A percentile compares a stretch with the other conserved stretches of the same genome.
phyloP scores from a whole-genome alignment of 2,888 invertebrate genomes.

The Eledone cirrhosa region DNA sequence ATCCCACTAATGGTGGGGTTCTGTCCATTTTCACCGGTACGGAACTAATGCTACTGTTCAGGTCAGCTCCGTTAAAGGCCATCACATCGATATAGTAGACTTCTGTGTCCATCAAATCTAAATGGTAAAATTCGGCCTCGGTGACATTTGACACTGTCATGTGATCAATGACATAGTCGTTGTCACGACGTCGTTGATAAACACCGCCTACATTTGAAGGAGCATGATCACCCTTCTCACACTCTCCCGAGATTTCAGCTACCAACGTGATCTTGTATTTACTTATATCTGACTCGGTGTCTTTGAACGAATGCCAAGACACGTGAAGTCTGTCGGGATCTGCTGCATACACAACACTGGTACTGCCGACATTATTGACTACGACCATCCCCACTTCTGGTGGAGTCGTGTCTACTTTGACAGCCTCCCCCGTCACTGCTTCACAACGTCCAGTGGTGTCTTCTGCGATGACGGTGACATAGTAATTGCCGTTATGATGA shows the following conservation, averaged over 20 bases:
- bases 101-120: constrained; percentile 19
- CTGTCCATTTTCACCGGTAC: constrained; percentile 31
- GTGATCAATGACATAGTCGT: background rate
- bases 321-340: constrained; percentile 1
- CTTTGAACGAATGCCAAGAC: constrained; percentile 25
- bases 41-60: background rate
- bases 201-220: background rate
- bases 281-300: constrained; percentile 25
- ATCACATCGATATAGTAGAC: constrained; percentile 31
- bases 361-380: constrained; percentile 15
- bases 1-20: constrained; percentile 29
- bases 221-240: too few species aligned
- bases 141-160: constrained; percentile 23
- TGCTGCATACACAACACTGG: background rate
- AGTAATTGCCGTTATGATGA: constrained; percentile 30
- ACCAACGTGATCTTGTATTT: constrained; percentile 3
- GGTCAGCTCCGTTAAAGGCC: constrained; percentile 33
- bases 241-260: background rate
- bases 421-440: constrained; percentile 10
- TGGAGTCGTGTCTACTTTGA: constrained; percentile 34
- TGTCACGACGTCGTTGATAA: too few species aligned
- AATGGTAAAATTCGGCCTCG: constrained; percentile 26
- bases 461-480: constrained; percentile 31
- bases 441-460: constrained; percentile 32
- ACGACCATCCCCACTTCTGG: constrained; percentile 27